Evolutionary conservation across 2,797 vertebrate genomes (phyloP).

Genomic region (Novumbra hubbsi): DNA sequence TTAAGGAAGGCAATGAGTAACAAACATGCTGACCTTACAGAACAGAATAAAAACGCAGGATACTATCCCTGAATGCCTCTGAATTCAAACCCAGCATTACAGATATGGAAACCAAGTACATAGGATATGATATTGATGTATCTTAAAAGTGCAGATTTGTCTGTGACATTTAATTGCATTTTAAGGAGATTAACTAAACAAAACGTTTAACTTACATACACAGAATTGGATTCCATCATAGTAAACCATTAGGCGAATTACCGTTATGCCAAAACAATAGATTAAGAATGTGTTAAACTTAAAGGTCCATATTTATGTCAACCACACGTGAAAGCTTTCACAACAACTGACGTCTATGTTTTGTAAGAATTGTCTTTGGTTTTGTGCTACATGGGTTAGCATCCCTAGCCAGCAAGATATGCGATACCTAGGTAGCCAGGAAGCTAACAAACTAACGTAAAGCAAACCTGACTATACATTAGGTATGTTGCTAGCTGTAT

Average conservation of each 20-base stretch:
- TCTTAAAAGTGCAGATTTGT: neutral
- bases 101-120: neutral
- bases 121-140: neutral
- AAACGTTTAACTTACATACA: neutral
- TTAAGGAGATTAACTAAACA: neutral
- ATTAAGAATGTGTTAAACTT: neutral
- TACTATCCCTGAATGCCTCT: neutral
- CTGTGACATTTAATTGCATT: neutral
- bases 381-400: neutral
- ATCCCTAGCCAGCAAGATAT: no score
- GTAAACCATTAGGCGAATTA: neutral
- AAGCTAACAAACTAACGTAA: neutral
- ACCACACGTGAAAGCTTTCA: neutral
- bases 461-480: neutral
- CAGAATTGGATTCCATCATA: neutral
- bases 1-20: neutral
- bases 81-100: neutral
- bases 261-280: neutral
- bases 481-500: neutral
- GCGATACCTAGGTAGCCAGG: neutral
- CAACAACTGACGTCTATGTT: neutral
- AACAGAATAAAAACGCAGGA: slow-evolving; percentile 10
- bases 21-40: slow-evolving; percentile 9
- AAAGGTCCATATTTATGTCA: neutral
- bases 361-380: neutral